Evolutionary conservation across 2,888 invertebrate species (phyloP).

Genomic region (Macrosoma leucophasiata): DNA sequence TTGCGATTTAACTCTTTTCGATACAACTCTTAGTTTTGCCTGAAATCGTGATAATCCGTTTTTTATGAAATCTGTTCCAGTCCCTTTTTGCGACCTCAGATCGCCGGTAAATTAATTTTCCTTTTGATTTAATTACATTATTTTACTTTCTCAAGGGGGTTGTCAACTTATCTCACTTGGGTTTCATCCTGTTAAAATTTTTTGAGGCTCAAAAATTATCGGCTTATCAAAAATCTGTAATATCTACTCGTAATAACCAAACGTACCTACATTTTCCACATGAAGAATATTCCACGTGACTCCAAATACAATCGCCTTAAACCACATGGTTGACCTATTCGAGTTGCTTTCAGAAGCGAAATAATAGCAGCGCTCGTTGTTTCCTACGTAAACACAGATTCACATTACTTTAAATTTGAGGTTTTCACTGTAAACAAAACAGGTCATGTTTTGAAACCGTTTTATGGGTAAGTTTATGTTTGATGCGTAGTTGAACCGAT

Average conservation of each 20-base stretch:
- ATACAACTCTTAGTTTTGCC: no score
- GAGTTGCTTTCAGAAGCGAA: conserved; percentile 30
- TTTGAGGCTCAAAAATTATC: no score
- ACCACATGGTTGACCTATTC: conserved; percentile 39
- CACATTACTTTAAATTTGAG: conserved; percentile 38
- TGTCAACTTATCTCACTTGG: no score
- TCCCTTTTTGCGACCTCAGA: no score
- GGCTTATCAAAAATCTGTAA: no score
- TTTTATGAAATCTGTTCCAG: no score
- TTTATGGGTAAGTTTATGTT: conserved; percentile 7
- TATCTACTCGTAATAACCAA: neutral
- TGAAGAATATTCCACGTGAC: conserved; percentile 32
- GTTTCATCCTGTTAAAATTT: no score
- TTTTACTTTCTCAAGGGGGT: no score
- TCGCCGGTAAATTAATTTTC: no score
- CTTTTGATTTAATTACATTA: no score
- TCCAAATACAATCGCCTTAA: conserved; percentile 31
- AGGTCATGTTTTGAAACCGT: conserved; percentile 36
- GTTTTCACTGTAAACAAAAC: conserved; percentile 35
- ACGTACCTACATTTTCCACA: conserved; percentile 40
- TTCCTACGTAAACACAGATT: conserved; percentile 49
- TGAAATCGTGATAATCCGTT: no score
- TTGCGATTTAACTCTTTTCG: no score
- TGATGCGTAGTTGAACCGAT: conserved; percentile 1
- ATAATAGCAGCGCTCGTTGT: conserved; percentile 27